Percentiles rank a stretch among this genome's conserved stretches.
phyloP scores from a whole-genome alignment of 2,888 invertebrate species.

The Xylocampa areola region DNA sequence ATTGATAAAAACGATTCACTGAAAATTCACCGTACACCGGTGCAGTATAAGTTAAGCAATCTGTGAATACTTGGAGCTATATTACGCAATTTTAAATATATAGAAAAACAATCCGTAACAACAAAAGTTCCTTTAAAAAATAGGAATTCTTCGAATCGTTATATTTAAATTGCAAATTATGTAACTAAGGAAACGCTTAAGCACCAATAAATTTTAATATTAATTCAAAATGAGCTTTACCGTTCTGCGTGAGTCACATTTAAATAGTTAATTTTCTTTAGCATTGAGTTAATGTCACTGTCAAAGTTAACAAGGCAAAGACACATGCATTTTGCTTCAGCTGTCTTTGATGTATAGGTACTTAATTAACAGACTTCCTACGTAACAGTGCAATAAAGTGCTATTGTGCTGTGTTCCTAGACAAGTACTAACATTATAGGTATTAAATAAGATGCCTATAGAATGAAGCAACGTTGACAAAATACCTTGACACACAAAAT shows the following conservation, averaged over 20 bases:
- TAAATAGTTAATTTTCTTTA: constrained; percentile 25
- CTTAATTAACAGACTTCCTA: constrained; percentile 36
- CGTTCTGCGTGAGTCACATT: not conserved
- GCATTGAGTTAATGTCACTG: constrained; percentile 48
- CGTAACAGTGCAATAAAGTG: constrained; percentile 38
- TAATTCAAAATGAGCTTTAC: constrained; percentile 5
- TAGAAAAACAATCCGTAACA: not conserved
- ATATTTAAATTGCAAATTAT: not conserved
- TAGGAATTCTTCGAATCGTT: not conserved
- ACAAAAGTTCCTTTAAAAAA: not conserved
- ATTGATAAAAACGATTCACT: constrained; percentile 47
- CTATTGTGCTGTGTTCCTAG: constrained; percentile 46
- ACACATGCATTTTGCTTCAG: constrained; percentile 26
- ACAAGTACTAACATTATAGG: constrained; percentile 31
- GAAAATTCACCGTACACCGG: not conserved
- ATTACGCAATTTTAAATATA: not conserved
- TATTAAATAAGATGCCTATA: constrained; percentile 40
- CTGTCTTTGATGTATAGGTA: constrained; percentile 37
- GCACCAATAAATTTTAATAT: constrained; percentile 4
- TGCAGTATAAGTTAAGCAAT: constrained; percentile 31
- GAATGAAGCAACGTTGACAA: constrained; percentile 34
- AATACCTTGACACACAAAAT: constrained; percentile 54
- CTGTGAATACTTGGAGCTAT: constrained; percentile 7
- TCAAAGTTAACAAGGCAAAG: constrained; percentile 41
- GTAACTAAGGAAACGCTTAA: not conserved